A percentile compares a stretch with the other conserved stretches of the same genome.
Evolutionary conservation across 1,140 invertebrate genomes (phyloP).

Genomic region (Octopus sinensis): DNA sequence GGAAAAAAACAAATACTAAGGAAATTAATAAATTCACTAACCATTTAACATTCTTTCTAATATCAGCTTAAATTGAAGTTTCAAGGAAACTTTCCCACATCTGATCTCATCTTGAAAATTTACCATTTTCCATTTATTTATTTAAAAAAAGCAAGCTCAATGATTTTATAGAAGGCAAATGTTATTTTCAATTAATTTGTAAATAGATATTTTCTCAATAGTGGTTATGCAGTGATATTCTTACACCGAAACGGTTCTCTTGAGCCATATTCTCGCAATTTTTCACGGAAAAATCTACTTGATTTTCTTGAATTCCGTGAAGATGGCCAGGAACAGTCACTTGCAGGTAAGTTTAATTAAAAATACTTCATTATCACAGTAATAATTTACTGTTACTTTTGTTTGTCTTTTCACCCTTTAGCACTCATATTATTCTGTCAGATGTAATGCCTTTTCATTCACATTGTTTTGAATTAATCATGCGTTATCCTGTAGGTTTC

Average conservation of each 20-base stretch:
- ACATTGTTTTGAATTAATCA: too few species aligned
- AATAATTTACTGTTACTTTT: too few species aligned
- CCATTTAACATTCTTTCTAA: too few species aligned
- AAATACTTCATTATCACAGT: too few species aligned
- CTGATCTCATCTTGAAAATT: background rate
- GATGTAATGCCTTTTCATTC: too few species aligned
- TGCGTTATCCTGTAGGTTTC: too few species aligned
- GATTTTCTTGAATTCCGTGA: conserved; percentile 59
- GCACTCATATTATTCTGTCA: too few species aligned
- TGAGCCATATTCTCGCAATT: conserved; percentile 84
- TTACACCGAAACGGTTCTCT: conserved; percentile 72
- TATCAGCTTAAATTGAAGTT: too few species aligned
- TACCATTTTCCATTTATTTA: background rate
- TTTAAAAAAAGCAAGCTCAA: background rate
- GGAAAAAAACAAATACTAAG: too few species aligned
- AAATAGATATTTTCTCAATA: conserved; percentile 77
- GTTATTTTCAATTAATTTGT: background rate
- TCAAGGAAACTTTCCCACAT: background rate
- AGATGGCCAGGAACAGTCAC: background rate
- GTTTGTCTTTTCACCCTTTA: too few species aligned
- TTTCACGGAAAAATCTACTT: conserved; percentile 74
- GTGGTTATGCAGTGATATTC: conserved; percentile 66
- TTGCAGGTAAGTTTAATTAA: conserved; percentile 1
- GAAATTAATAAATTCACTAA: too few species aligned
- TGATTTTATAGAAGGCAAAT: background rate